These are phyloP conservation scores for Phataginus tricuspis DNA, from an alignment of 2,797 vertebrate genomes.

Conservation along the genomic window DNA sequence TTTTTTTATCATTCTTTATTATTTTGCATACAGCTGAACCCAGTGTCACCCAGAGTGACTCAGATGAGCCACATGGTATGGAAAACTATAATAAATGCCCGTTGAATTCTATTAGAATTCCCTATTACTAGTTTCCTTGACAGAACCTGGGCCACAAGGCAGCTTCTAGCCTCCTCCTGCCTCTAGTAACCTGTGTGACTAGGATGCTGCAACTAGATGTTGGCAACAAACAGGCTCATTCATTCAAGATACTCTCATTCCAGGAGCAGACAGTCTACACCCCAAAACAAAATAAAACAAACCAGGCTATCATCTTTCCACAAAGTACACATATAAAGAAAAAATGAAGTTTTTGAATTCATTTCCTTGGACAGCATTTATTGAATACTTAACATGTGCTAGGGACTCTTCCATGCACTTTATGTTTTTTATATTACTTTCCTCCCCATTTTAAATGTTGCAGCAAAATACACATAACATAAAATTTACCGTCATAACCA, in stretches of 20 bases:
- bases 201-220: background rate
- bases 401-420: background rate
- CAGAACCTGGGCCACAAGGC: background rate
- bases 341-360: background rate
- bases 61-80: background rate
- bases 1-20: background rate
- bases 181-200: background rate
- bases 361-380: background rate
- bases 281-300: constrained; percentile 18
- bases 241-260: background rate
- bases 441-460: background rate
- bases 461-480: background rate
- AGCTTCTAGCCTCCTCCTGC: background rate
- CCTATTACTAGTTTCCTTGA: background rate
- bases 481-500: background rate
- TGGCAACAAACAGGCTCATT: background rate
- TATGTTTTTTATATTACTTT: background rate
- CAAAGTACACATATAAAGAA: background rate
- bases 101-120: background rate
- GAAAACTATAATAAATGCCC: background rate
- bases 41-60: background rate
- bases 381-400: background rate
- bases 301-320: background rate
- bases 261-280: background rate
- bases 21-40: constrained; percentile 1